Evolutionary conservation across 2,888 invertebrate genomes (phyloP).

Genomic region (Tenthredo livida): DNA sequence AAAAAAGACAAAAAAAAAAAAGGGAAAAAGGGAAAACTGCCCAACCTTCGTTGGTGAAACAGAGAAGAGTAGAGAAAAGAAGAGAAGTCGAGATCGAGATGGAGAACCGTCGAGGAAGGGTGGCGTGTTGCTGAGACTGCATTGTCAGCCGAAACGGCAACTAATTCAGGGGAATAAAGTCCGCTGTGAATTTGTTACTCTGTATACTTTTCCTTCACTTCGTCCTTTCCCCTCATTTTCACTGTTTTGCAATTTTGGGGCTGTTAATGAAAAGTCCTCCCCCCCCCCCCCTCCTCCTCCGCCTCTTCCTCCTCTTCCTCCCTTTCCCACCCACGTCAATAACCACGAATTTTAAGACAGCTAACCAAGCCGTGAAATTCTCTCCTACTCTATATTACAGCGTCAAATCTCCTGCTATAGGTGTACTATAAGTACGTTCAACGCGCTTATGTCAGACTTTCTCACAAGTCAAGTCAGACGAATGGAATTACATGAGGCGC

Average conservation of each 20-base stretch:
- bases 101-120: slow-evolving; percentile 59
- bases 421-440: neutral
- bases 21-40: neutral
- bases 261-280: slow-evolving; percentile 43
- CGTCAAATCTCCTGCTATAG: neutral
- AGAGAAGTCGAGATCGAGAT: slow-evolving; percentile 56
- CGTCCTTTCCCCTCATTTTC: slow-evolving; percentile 57
- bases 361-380: neutral
- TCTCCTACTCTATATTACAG: neutral
- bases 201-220: slow-evolving; percentile 36
- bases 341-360: slow-evolving; percentile 36
- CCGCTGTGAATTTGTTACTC: slow-evolving; percentile 38
- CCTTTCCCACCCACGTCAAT: slow-evolving; percentile 14
- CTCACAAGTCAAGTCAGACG: neutral
- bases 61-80: slow-evolving; percentile 2
- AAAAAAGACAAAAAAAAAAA: neutral
- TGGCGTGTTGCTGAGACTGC: slow-evolving; percentile 60
- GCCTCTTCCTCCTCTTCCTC: neutral
- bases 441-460: neutral
- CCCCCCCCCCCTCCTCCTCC: neutral
- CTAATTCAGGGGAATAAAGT: slow-evolving; percentile 64
- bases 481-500: neutral
- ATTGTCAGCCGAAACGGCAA: slow-evolving; percentile 66
- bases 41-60: neutral
- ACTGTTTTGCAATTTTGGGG: slow-evolving; percentile 33